Evolutionary conservation across 1,140 invertebrate species (phyloP).

Genomic region (Delia radicum): DNA sequence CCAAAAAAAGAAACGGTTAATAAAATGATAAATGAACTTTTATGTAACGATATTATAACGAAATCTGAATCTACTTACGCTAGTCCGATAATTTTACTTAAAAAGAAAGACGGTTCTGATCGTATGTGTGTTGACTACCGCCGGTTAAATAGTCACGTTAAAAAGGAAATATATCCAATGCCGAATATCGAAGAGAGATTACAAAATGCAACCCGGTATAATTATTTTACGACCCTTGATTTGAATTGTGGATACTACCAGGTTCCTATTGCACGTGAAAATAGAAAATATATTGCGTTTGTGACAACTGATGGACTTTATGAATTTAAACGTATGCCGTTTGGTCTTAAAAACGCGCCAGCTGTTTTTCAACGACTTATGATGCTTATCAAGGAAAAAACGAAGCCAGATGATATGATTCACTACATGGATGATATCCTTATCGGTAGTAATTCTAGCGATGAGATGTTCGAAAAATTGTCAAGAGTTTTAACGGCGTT

Average conservation of each 20-base stretch:
- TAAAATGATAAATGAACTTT: slow-evolving; percentile 29
- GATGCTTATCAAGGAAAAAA: slow-evolving; percentile 24
- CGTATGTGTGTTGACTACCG: slow-evolving; percentile 42
- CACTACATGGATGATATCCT: slow-evolving; percentile 30
- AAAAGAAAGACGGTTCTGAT: slow-evolving; percentile 54
- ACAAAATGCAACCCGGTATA: slow-evolving; percentile 27
- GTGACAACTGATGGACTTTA: slow-evolving; percentile 55
- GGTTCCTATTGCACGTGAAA: slow-evolving; percentile 32
- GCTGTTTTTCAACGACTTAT: slow-evolving; percentile 43
- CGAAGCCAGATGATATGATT: slow-evolving; percentile 4
- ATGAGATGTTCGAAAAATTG: slow-evolving; percentile 7
- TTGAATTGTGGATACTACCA: slow-evolving; percentile 45
- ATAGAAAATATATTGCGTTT: slow-evolving; percentile 45
- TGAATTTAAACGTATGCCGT: slow-evolving; percentile 59
- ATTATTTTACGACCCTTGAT: slow-evolving; percentile 38
- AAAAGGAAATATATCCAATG: slow-evolving; percentile 36
- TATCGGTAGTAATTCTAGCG: not conserved
- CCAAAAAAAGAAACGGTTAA: slow-evolving; percentile 12
- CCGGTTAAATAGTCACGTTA: slow-evolving; percentile 32
- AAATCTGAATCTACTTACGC: slow-evolving; percentile 55
- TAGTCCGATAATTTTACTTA: slow-evolving; percentile 57
- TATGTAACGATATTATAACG: slow-evolving; percentile 30
- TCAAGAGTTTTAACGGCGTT: not conserved
- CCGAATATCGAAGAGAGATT: slow-evolving; percentile 42
- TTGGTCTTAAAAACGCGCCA: slow-evolving; percentile 43